Evolutionary conservation across 2,888 invertebrate genomes (phyloP).

Genomic region (Entomobrya multifasciata): DNA sequence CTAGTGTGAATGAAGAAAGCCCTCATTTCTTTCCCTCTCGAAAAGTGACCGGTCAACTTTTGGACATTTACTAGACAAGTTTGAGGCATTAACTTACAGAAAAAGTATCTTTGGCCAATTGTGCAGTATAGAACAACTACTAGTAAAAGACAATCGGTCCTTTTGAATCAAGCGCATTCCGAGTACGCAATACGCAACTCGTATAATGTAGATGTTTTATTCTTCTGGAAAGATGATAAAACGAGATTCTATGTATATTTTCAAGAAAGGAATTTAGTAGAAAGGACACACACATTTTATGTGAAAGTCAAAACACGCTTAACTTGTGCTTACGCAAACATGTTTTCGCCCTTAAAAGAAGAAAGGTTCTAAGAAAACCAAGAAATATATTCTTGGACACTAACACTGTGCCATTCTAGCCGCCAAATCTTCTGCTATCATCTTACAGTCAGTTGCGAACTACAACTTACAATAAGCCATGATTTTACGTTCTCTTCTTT

Average conservation of each 20-base stretch:
- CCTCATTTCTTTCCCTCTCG: conserved; percentile 24
- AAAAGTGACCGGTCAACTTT: conserved; percentile 57
- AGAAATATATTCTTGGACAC: conserved; percentile 29
- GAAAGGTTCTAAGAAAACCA: too few relatives aligned
- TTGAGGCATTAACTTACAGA: conserved; percentile 30
- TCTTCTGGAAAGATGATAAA: background rate
- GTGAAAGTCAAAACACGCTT: background rate
- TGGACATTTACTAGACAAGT: conserved; percentile 49
- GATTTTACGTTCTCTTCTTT: conserved; percentile 28
- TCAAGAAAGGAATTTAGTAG: background rate
- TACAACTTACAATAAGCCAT: conserved; percentile 50
- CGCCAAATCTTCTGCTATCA: conserved; percentile 34
- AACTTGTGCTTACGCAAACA: conserved; percentile 15
- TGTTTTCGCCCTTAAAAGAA: background rate
- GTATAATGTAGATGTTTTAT: too few relatives aligned
- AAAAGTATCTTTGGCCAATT: background rate
- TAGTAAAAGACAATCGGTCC: conserved; percentile 27
- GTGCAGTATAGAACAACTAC: background rate
- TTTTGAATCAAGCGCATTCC: background rate
- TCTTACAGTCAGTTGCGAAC: conserved; percentile 24
- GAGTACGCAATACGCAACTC: too few relatives aligned
- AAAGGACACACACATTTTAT: background rate
- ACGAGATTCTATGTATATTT: background rate
- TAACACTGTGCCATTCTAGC: background rate
- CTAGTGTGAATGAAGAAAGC: conserved; percentile 32